phyloP scores from a whole-genome alignment of 2,888 invertebrate species.

The Pediacus dermestoides region DNA sequence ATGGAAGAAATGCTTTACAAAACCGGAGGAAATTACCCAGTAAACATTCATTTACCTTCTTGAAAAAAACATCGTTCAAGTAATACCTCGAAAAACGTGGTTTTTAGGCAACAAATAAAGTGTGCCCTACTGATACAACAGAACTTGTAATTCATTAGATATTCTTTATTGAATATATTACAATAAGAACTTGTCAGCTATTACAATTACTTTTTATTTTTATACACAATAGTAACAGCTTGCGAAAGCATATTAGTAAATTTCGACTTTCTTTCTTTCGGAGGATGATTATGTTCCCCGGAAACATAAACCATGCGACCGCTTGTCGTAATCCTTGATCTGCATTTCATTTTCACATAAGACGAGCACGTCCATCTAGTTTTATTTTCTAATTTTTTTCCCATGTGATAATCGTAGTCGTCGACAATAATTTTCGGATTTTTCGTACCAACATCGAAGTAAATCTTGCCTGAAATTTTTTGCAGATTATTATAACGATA shows the following conservation, averaged over 20 bases:
- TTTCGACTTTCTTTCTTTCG: slow-evolving; percentile 25
- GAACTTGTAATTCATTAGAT: too few relatives aligned
- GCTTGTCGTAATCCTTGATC: slow-evolving; percentile 31
- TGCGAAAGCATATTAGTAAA: slow-evolving; percentile 34
- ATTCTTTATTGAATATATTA: too few relatives aligned
- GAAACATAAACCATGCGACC: slow-evolving; percentile 33
- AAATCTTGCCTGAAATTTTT: slow-evolving; percentile 33
- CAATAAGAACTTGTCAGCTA: too few relatives aligned
- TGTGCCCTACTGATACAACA: too few relatives aligned
- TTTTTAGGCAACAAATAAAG: too few relatives aligned
- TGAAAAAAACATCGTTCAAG: too few relatives aligned
- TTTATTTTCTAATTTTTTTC: slow-evolving; percentile 30
- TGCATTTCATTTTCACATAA: slow-evolving; percentile 37
- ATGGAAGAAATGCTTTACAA: too few relatives aligned
- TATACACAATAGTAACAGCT: slow-evolving; percentile 30
- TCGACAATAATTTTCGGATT: slow-evolving; percentile 37
- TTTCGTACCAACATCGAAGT: slow-evolving; percentile 32
- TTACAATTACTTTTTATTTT: too few relatives aligned
- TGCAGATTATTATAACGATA: too few relatives aligned
- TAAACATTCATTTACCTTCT: too few relatives aligned
- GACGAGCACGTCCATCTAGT: slow-evolving; percentile 36
- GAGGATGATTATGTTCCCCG: slow-evolving; percentile 32
- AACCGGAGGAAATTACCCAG: too few relatives aligned
- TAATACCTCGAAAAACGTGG: too few relatives aligned
- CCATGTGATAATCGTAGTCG: slow-evolving; percentile 34